These are phyloP conservation scores for Bellardia bayeri DNA, from an alignment of 2,888 invertebrate species.

Conservation along the genomic window DNA sequence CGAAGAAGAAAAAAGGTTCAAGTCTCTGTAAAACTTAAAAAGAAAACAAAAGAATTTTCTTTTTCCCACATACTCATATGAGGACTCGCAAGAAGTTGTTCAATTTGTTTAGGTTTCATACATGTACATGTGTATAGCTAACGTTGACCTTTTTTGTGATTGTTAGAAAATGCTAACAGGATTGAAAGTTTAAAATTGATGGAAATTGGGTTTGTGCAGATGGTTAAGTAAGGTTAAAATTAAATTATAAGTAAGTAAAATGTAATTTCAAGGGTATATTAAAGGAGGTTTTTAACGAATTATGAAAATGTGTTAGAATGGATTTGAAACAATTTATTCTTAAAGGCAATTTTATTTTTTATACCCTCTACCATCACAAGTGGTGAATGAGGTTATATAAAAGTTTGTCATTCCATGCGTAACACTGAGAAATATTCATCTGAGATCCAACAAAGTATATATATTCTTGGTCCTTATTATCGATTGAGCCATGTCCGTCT, in stretches of 20 bases:
- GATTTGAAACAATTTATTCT: background rate
- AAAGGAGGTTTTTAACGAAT: background rate
- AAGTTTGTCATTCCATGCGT: no score
- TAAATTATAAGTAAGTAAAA: slow-evolving; percentile 1
- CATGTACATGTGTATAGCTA: background rate
- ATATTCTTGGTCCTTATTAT: no score
- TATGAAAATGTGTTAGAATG: background rate
- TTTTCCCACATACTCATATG: background rate
- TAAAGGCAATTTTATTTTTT: no score
- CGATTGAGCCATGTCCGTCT: no score
- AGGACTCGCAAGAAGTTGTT: background rate
- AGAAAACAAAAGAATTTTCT: slow-evolving; percentile 1
- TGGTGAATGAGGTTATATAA: no score
- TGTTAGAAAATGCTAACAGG: background rate
- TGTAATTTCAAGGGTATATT: background rate
- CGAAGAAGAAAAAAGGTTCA: background rate
- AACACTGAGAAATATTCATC: no score
- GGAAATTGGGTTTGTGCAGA: slow-evolving; percentile 1
- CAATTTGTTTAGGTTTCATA: background rate
- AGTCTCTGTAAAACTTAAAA: slow-evolving; percentile 2
- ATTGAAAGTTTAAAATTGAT: background rate
- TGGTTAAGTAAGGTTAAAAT: background rate
- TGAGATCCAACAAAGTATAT: no score
- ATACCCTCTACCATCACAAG: no score
- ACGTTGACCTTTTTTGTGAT: slow-evolving; percentile 16